Base-by-base conservation (phyloP, 2,888 invertebrate species). In the Dynastes tityus region DNA sequence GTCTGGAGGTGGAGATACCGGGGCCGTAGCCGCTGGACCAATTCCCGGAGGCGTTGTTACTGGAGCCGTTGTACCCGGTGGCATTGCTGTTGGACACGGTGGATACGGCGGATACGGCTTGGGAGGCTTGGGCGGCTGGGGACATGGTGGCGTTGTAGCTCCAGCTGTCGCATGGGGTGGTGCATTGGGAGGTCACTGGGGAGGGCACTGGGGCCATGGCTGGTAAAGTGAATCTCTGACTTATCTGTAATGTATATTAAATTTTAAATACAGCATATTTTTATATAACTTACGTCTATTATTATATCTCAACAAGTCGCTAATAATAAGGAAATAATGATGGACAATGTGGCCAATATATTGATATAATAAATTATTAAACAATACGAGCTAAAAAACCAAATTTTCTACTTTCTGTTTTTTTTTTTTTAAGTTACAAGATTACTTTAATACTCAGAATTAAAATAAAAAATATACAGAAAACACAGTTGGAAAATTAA, bases 1-100 rank as follows among this genome's bases (percentile, higher is more conserved):
- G 88, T 13, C 88, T 88, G 37, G 89, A 88, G 65, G 89, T 88
- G 74, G 90, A 88, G 1, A 86, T 88, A 82, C 88, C 89, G 80
- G 90, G 86, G 64, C 89, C 84, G 63, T 89, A 84, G 65, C 87
- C 83, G 81, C 88, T 86, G 22, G 89, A 87, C 78, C 87, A 77
- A 83, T 84, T 77, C 84, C 86, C 32, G 86, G 88, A 76, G 87
- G 87, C 76, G 86, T 84, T 63, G 84, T 87, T 37, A 84, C 84
- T 68, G 85, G 85, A 53, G 85, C 86, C 78, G 85, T 86, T 2
- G 83, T 85, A 45, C 87, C 87, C 5, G 87, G 87, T 76, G 79
- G 80, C 45, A 82, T 86, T 64, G 83, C 80, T 76, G 63, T 79
- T 22, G 80, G 80, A 55, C 77, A 78, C 40, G 80, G 80, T 5